Conservation (phyloP, 2,113 vertebrate species). For the Sardina pilchardus region DNA sequence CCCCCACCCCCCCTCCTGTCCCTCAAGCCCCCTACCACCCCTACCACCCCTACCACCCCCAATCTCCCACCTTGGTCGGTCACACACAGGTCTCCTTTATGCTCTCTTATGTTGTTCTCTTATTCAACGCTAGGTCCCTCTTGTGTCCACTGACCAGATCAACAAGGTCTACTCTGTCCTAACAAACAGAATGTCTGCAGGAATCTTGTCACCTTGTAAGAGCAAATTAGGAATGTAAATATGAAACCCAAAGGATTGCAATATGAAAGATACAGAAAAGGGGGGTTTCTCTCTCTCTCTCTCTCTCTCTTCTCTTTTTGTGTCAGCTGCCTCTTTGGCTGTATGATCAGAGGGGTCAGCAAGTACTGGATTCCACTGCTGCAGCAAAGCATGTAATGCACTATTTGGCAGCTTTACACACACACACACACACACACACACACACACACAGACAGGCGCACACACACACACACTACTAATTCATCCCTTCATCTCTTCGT, state of each 20-base stretch:
- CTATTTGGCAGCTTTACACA: constrained; percentile 48
- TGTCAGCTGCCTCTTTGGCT: constrained; percentile 18
- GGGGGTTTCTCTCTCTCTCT: not conserved
- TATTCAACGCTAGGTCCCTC: not conserved
- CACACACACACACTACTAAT: not conserved
- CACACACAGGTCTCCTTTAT: not conserved
- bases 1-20: not conserved
- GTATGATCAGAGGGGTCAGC: constrained; percentile 44
- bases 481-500: not conserved
- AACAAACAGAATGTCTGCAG: too few relatives aligned
- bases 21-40: not conserved
- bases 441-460: not conserved
- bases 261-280: too few relatives aligned
- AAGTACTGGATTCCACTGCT: constrained; percentile 61
- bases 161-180: too few relatives aligned
- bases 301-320: constrained; percentile 17
- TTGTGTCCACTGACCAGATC: not conserved
- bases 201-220: too few relatives aligned
- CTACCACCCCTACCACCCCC: too few relatives aligned
- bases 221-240: too few relatives aligned
- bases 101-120: not conserved
- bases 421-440: not conserved
- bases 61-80: too few relatives aligned
- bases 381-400: constrained; percentile 67
- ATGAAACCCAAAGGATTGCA: too few relatives aligned